A percentile compares a stretch with the other conserved stretches of the same genome.
Evolutionary conservation across 35 echinoderm and acorn worm genomes (phyloP).

Genomic region (Lytechinus variegatus): DNA sequence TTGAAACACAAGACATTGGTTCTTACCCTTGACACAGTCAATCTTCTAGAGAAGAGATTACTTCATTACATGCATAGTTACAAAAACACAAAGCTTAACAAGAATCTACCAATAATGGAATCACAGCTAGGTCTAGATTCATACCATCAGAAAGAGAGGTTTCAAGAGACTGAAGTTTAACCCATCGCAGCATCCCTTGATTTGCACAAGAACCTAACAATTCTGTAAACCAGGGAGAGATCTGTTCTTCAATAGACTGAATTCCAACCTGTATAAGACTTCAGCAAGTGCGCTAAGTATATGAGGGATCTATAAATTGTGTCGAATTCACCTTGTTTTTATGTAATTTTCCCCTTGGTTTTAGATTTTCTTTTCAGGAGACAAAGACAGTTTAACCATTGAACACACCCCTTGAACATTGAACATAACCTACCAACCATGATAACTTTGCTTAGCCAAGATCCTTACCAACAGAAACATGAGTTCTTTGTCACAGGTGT

Average conservation of each 20-base stretch:
- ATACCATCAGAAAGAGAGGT: too few species aligned
- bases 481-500: too few species aligned
- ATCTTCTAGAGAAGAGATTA: conserved; percentile 78
- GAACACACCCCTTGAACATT: background rate
- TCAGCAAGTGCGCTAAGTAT: too few species aligned
- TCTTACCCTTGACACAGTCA: conserved; percentile 84
- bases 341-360: too few species aligned
- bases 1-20: conserved; percentile 94
- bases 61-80: conserved; percentile 69
- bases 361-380: too few species aligned
- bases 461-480: background rate
- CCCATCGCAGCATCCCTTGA: background rate
- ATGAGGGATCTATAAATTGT: too few species aligned
- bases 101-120: conserved; percentile 50
- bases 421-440: conserved; percentile 52
- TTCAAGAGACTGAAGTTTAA: conserved; percentile 22
- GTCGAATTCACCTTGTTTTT: too few species aligned
- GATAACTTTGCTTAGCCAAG: background rate
- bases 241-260: too few species aligned
- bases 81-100: background rate
- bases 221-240: too few species aligned
- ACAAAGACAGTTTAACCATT: conserved; percentile 19
- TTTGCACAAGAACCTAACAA: background rate
- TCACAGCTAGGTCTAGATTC: background rate
- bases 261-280: too few species aligned